A percentile compares a stretch with the other conserved stretches of the same genome.
These are phyloP conservation scores for Acomys russatus DNA, from an alignment of 2,797 vertebrate genomes.

Conservation along the genomic window DNA sequence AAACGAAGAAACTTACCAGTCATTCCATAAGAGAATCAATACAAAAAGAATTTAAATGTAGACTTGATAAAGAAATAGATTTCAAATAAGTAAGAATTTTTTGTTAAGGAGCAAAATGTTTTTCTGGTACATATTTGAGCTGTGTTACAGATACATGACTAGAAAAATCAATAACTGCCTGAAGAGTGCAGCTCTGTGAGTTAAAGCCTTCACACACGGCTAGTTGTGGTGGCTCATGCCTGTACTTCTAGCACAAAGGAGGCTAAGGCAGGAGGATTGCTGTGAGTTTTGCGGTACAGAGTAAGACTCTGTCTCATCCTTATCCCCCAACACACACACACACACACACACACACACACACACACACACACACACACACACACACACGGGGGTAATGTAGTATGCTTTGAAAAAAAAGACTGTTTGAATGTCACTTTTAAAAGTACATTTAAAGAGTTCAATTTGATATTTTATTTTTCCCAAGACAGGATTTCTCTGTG, in stretches of 20 bases:
- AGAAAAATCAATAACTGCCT: slow-evolving; percentile 36
- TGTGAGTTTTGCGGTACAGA: not conserved
- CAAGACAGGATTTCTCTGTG: no score
- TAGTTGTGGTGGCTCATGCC: not conserved
- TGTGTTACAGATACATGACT: slow-evolving; percentile 54
- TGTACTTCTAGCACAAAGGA: not conserved
- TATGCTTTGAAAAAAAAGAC: slow-evolving; percentile 10
- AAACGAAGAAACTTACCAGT: slow-evolving; percentile 77
- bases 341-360: not conserved
- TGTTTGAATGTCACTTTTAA: slow-evolving; percentile 57
- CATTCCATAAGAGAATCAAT: slow-evolving; percentile 63
- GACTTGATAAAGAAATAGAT: not conserved
- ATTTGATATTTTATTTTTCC: slow-evolving; percentile 11
- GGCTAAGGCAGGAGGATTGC: not conserved
- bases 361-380: not conserved
- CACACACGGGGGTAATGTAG: not conserved
- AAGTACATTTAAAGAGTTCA: slow-evolving; percentile 5
- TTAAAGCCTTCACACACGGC: slow-evolving; percentile 41
- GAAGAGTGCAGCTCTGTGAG: not conserved
- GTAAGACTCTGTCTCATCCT: not conserved
- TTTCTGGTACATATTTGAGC: slow-evolving; percentile 40
- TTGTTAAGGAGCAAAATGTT: slow-evolving; percentile 16
- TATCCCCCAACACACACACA: not conserved
- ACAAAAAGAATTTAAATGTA: slow-evolving; percentile 49
- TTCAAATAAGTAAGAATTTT: slow-evolving; percentile 51